phyloP scores from a whole-genome alignment of 1,140 invertebrate species.

The Bombus huntii region DNA sequence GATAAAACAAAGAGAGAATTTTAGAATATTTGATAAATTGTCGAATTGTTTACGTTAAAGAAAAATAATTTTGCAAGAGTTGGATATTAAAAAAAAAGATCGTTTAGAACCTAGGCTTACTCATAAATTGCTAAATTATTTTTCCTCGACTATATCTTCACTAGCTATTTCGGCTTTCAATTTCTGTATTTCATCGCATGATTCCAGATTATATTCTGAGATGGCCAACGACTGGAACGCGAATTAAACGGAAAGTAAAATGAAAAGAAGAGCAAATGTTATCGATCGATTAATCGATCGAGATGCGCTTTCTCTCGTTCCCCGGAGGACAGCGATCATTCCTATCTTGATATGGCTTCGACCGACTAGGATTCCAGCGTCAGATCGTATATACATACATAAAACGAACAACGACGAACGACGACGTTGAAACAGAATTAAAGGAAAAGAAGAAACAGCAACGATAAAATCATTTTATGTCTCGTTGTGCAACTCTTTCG shows the following conservation, averaged over 20 bases:
- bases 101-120: background rate
- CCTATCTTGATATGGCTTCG: constrained; percentile 70
- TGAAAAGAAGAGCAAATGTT: background rate
- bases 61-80: too few relatives aligned
- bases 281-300: background rate
- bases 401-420: constrained; percentile 60
- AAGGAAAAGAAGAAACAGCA: background rate
- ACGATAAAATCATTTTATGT: background rate
- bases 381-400: constrained; percentile 81
- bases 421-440: background rate
- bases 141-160: background rate
- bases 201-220: background rate
- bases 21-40: too few relatives aligned
- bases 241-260: background rate
- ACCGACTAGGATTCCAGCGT: constrained; percentile 81
- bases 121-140: background rate
- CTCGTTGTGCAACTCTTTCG: background rate
- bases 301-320: background rate
- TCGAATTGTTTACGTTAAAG: too few relatives aligned
- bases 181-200: background rate
- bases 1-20: too few relatives aligned
- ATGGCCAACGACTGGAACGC: background rate
- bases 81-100: too few relatives aligned
- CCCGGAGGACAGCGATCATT: constrained; percentile 36
- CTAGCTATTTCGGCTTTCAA: background rate